Conservation (phyloP, 2,888 invertebrate genomes). For the Hipparchia sbordonii region DNA sequence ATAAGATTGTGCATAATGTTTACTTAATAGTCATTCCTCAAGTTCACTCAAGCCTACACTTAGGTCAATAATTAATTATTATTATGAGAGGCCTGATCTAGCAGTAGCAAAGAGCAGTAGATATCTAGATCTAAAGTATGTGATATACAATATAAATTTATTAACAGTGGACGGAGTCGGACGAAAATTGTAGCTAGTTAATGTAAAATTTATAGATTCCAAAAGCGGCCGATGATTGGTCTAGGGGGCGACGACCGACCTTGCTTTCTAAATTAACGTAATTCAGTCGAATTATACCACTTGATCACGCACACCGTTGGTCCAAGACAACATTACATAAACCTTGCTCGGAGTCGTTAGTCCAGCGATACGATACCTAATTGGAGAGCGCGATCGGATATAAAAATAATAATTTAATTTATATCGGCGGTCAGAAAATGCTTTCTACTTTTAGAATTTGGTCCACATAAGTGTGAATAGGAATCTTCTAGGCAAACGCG, state of each 20-base stretch:
- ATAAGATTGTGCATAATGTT: neutral
- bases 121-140: too few species aligned
- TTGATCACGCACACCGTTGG: constrained; percentile 59
- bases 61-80: neutral
- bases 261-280: constrained; percentile 64
- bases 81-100: neutral
- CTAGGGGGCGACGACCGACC: constrained; percentile 63
- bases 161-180: neutral
- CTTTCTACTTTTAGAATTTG: too few species aligned
- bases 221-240: constrained; percentile 54
- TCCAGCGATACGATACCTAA: constrained; percentile 29
- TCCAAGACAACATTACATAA: constrained; percentile 21
- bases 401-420: neutral
- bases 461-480: too few species aligned
- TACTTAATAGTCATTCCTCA: neutral
- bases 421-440: too few species aligned
- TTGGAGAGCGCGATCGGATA: neutral
- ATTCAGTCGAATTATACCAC: constrained; percentile 66
- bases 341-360: constrained; percentile 16
- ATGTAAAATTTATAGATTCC: constrained; percentile 48
- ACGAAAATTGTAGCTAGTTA: neutral
- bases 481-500: too few species aligned
- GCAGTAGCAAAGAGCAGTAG: neutral
- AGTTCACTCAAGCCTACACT: constrained; percentile 1
- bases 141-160: neutral